Base-by-base conservation (phyloP, 2,888 invertebrate species). In the Diaphora mendica region DNA sequence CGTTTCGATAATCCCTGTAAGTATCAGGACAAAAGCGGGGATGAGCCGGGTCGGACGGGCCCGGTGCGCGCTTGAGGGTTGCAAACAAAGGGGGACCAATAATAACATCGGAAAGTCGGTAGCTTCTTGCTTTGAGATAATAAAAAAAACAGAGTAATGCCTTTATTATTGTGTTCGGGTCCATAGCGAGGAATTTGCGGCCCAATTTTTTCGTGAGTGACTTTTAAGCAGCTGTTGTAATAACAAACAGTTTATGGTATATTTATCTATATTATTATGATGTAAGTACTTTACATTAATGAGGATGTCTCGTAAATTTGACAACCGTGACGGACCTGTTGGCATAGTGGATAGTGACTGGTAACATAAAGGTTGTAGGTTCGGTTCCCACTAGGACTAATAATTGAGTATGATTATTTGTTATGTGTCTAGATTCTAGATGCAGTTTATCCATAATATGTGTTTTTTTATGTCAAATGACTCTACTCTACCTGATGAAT, bases 21-120 rank as follows among this genome's bases (percentile, higher is more conserved):
- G 91, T 89, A 88, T 79, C 79, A 64, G 91, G 85, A 95, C 94
- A 94, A 95, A 88, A 77, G 89, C 70, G 72, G 82, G 90, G 92
- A 90, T 90, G 90, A 91, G 85, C 87, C 83, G 86, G 87, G 85
- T 79, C 87, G 87, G 83, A 89, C 85, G 83, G 88, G 90, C 92
- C 92, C 91, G 93, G 90, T 92, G 92, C 85, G 87, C 90, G 85
- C 80, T 88, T 80, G 89, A 91, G 91, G 91, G 91, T 85, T 88
- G 81, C 71, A 84, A 89, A 95, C 93, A 95, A 95, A 88, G 86
- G 91, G 79, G 79, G 83, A 87, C 81, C 90, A 89, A 91, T 93
- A 94, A 93, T 92, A 93, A 93, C 92, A 94, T 92, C 92, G 91
- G 85, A 89, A 95, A 95, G 95, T 94, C 94, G 95, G 94, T 94